Base-by-base conservation (phyloP, 2,888 invertebrate genomes). In the Eudasyphora cyanicolor region DNA sequence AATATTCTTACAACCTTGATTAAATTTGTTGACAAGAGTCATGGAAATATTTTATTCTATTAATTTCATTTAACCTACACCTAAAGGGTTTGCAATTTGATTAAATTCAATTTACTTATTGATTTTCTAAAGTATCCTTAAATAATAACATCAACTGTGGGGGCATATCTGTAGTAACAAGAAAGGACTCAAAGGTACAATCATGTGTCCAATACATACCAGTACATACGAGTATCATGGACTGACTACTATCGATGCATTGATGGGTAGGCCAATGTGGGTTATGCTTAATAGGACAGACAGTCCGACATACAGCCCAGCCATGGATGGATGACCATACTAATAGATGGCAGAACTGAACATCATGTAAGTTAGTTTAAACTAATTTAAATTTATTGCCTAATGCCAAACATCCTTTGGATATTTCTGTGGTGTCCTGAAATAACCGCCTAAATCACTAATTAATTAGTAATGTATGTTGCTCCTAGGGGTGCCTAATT, bases 291-390 rank as follows among this genome's bases (percentile, higher is more conserved):
- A 19, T 5, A 2, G 51, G 51, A 21, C 10, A 51, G 24, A 57
- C 27, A 27, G 27, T 4, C 12, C 4, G 14, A 57, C n/a, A n/a
- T n/a, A n/a, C n/a, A n/a, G n/a, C n/a, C n/a, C n/a, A n/a, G n/a
- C n/a, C n/a, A n/a, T 57, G 57, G 3, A n/a, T n/a, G 45, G 12
- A 45, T n/a, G n/a, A 45, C 32, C 32, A 32, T 4, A 32, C 10
- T 14, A 8, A 57, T 32, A 10, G 32, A 32, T 19, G 27, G 38
- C 24, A 60, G 49, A 17, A 49, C 38, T 10, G 2, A 42, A 35
- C 42, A n/a, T n/a, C n/a, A 21, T 57, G 51, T 45, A 60, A 82
- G 60, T 71, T 49, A 77, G 49, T 77, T 77, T 62, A 74, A 82
- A 70, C 49, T 62, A 70, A 78, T 82, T 82, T 77, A 21, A 75